A percentile compares a stretch with the other conserved stretches of the same genome.
These are phyloP conservation scores for Antechinus stuartii DNA, from an alignment of 2,113 vertebrate genomes.

Conservation along the genomic window DNA sequence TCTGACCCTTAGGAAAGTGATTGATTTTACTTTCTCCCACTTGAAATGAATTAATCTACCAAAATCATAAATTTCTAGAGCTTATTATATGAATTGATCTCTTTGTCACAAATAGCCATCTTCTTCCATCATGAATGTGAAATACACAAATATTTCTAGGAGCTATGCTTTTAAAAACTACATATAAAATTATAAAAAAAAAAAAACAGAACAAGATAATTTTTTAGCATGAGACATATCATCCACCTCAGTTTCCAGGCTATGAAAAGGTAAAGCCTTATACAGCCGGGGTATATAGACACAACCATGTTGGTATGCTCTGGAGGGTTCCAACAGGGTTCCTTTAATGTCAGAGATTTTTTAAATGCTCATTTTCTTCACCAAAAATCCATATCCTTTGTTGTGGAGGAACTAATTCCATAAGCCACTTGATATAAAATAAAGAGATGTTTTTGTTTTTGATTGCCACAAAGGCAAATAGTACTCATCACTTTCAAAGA, in stretches of 20 bases:
- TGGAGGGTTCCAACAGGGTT: neutral
- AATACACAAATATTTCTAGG: neutral
- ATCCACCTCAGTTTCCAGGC: neutral
- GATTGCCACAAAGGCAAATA: neutral
- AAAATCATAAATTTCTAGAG: no score
- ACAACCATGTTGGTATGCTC: neutral
- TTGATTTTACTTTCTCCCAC: neutral
- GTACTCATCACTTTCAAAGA: neutral
- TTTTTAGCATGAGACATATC: neutral
- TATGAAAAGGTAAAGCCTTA: neutral
- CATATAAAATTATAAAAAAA: no score
- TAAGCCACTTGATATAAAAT: neutral
- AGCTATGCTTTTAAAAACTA: neutral
- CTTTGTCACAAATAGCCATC: neutral
- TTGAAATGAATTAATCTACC: neutral
- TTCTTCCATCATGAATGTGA: neutral
- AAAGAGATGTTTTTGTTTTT: conserved; percentile 15
- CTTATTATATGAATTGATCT: neutral
- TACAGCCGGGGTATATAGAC: neutral
- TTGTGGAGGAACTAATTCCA: conserved; percentile 20
- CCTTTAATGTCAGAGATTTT: neutral
- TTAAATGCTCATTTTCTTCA: neutral
- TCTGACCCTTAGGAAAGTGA: neutral
- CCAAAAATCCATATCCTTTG: neutral
- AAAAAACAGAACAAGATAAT: neutral